A percentile compares a stretch with the other conserved stretches of the same genome.
phyloP scores from a whole-genome alignment of 2,888 invertebrate genomes.

The Pheosia tremula region DNA sequence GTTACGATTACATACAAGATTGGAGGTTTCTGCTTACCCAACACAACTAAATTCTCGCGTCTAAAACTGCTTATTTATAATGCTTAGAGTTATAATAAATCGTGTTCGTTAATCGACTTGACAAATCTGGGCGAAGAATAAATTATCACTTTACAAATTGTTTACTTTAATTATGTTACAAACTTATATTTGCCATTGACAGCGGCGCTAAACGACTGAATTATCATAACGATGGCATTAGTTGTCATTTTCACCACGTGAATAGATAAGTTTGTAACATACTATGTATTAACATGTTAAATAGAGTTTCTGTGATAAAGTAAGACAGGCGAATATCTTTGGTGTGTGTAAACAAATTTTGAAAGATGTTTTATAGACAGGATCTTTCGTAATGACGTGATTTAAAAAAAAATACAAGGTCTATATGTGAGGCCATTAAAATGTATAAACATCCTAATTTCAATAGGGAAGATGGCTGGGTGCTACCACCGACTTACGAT shows the following conservation, averaged over 20 bases:
- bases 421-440: not conserved
- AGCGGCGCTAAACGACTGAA: not conserved
- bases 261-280: not conserved
- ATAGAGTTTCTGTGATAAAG: conserved; percentile 26
- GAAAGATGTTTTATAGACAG: not conserved
- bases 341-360: not conserved
- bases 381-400: not conserved
- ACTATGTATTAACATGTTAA: not conserved
- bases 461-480: too few species aligned
- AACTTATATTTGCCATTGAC: not conserved
- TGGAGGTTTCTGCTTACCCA: too few species aligned
- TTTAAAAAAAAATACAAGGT: not conserved
- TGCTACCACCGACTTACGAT: too few species aligned
- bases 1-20: too few species aligned
- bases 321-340: conserved; percentile 12
- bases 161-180: not conserved
- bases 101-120: not conserved
- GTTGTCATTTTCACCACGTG: not conserved
- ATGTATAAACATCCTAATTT: too few species aligned
- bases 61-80: not conserved
- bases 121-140: not conserved
- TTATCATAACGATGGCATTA: not conserved
- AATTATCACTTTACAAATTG: conserved; percentile 2
- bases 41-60: not conserved
- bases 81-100: conserved; percentile 2